Conservation (phyloP, 2,888 invertebrate genomes). For the Caenorhabditis japonica region DNA sequence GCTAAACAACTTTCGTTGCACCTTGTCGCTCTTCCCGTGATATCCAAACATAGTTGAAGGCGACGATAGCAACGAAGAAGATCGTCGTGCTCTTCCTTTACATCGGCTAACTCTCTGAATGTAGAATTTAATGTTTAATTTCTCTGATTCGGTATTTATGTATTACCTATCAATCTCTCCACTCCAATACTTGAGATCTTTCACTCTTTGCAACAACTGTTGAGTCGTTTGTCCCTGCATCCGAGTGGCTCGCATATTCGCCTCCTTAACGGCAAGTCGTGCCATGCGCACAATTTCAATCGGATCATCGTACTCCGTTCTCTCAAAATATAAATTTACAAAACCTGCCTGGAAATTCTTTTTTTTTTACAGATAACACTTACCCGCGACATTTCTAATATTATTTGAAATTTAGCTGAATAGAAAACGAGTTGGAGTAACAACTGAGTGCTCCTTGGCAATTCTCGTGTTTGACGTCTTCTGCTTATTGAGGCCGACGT, state of each 20-base stretch:
- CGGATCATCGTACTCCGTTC: conserved; percentile 71
- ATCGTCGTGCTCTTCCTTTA: conserved; percentile 74
- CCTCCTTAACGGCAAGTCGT: conserved; percentile 73
- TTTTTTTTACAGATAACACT: not conserved
- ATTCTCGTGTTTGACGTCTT: not conserved
- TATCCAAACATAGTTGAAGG: conserved; percentile 64
- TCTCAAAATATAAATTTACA: conserved; percentile 31
- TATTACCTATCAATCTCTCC: conserved; percentile 72
- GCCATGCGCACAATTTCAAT: conserved; percentile 73
- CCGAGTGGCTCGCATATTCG: conserved; percentile 71
- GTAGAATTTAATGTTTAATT: not conserved
- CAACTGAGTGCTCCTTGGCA: conserved; percentile 3
- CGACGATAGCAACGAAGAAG: conserved; percentile 67
- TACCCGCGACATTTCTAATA: conserved; percentile 47
- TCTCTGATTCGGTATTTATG: not conserved
- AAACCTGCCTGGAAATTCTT: no score
- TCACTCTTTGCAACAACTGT: conserved; percentile 71
- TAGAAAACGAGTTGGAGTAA: not conserved
- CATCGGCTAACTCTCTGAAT: conserved; percentile 68
- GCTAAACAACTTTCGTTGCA: conserved; percentile 71
- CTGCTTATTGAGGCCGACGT: conserved; percentile 20
- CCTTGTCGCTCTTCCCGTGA: conserved; percentile 58
- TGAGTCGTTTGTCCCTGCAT: conserved; percentile 74
- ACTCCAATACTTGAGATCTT: conserved; percentile 76
- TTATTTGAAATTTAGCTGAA: not conserved